Evolutionary conservation across 2,797 vertebrate species (phyloP).

Genomic region (Antrozous pallidus): DNA sequence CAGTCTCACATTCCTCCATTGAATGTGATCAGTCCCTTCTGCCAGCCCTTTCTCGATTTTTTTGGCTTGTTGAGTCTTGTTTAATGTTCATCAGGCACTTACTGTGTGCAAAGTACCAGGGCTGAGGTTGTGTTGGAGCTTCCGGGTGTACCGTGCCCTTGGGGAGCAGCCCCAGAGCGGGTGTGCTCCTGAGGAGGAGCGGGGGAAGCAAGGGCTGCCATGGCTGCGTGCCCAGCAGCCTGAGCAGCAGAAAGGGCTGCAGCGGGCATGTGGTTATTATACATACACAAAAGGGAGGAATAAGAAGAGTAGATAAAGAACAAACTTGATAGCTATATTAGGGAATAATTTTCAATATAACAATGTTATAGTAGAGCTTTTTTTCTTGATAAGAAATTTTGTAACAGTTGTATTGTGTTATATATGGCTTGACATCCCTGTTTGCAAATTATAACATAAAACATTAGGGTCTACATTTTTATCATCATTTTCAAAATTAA

Average conservation of each 20-base stretch:
- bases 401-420: background rate
- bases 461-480: background rate
- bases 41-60: background rate
- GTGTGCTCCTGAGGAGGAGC: background rate
- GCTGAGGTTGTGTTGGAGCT: background rate
- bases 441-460: background rate
- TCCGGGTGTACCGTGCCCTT: rapidly evolving
- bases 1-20: background rate
- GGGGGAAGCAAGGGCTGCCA: background rate
- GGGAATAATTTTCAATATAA: background rate
- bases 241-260: background rate
- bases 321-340: background rate
- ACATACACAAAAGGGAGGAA: background rate
- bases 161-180: background rate
- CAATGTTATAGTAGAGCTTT: background rate
- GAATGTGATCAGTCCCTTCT: background rate
- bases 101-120: background rate
- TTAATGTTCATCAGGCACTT: background rate
- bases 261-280: background rate
- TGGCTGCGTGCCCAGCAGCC: background rate
- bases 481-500: constrained; percentile 9
- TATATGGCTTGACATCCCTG: background rate
- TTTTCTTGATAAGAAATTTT: background rate
- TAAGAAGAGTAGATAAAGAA: background rate
- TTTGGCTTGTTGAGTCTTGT: background rate